Conservation (phyloP, 2,888 invertebrate genomes). For the Spicauda simplicius region DNA sequence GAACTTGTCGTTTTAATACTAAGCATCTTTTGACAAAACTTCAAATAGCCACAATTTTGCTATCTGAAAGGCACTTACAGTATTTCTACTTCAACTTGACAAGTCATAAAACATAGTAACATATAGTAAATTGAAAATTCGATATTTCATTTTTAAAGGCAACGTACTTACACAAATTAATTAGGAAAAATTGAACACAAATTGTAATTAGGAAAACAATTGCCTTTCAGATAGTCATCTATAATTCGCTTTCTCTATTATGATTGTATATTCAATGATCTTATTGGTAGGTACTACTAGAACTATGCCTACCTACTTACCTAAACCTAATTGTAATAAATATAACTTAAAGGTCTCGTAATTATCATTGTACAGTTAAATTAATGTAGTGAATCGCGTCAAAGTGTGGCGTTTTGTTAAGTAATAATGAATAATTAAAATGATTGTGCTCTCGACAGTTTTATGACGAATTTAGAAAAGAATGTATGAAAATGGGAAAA, state of each 20-base stretch:
- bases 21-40: conserved; percentile 20
- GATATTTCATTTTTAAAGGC: background rate
- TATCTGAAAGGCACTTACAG: conserved; percentile 20
- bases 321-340: conserved; percentile 72
- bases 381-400: conserved; percentile 81
- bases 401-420: conserved; percentile 82
- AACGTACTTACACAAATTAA: conserved; percentile 8
- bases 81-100: no score
- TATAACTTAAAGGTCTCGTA: conserved; percentile 76
- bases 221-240: conserved; percentile 60
- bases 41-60: conserved; percentile 13
- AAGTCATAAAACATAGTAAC: no score
- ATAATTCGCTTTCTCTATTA: conserved; percentile 38
- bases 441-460: conserved; percentile 84
- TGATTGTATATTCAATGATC: conserved; percentile 59
- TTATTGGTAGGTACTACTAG: conserved; percentile 70
- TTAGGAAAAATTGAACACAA: no score
- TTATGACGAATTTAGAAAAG: conserved; percentile 84
- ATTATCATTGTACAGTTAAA: conserved; percentile 83
- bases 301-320: conserved; percentile 59
- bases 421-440: conserved; percentile 79
- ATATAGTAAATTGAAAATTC: background rate
- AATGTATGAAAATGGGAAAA: conserved; percentile 81
- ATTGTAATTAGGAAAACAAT: conserved; percentile 29
- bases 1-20: conserved; percentile 16